Evolutionary conservation across 2,113 vertebrate genomes (phyloP).

Genomic region (Cryptomyrus ogoouensis): DNA sequence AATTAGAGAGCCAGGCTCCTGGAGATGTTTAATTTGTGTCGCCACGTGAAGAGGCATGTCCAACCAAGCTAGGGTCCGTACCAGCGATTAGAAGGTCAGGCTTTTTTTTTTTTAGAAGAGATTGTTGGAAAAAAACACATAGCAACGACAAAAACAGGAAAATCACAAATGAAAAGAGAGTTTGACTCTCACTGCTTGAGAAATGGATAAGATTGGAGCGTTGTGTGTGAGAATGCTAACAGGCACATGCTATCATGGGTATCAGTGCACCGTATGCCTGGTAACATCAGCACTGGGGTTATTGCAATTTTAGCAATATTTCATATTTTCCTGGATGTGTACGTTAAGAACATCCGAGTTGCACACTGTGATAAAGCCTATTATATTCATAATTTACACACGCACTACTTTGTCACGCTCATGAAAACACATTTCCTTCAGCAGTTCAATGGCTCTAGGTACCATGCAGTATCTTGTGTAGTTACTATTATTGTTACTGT

Average conservation of each 20-base stretch:
- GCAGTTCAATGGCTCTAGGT: not conserved
- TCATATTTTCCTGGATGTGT: not conserved
- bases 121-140: conserved; percentile 20
- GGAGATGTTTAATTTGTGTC: conserved; percentile 67
- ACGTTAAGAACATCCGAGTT: not conserved
- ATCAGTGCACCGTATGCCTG: not conserved
- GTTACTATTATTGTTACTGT: not conserved
- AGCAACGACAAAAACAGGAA: not conserved
- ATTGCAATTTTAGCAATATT: not conserved
- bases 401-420: not conserved
- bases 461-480: not conserved
- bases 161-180: not conserved
- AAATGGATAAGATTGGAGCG: not conserved
- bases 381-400: not conserved
- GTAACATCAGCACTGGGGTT: not conserved
- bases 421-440: not conserved
- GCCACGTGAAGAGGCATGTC: conserved; percentile 68
- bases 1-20: conserved; percentile 60
- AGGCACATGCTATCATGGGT: not conserved
- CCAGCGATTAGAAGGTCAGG: conserved; percentile 49
- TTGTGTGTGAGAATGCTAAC: not conserved
- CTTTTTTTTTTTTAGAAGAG: conserved; percentile 49
- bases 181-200: not conserved
- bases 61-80: conserved; percentile 47
- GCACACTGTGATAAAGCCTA: not conserved